phyloP scores from a whole-genome alignment of 1,140 invertebrate species.

The Meloidogyne chitwoodi region DNA sequence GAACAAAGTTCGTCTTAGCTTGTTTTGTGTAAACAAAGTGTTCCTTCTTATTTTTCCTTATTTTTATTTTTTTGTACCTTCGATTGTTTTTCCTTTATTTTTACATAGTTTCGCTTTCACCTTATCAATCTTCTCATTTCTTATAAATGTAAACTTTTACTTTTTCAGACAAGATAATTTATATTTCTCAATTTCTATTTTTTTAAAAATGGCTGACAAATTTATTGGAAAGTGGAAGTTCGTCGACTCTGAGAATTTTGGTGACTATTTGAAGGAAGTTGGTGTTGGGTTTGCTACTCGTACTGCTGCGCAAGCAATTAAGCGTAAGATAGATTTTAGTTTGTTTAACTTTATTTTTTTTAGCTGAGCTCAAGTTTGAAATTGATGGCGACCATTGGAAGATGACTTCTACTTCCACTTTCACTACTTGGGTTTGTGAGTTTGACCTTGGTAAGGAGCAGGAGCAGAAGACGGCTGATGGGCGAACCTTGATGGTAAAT shows the following conservation, averaged over 20 bases:
- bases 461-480: conserved; percentile 26
- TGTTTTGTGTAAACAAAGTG: too few species aligned
- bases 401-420: conserved; percentile 28
- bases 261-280: conserved; percentile 26
- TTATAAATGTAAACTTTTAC: too few species aligned
- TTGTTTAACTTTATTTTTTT: not conserved
- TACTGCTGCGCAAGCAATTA: conserved; percentile 8
- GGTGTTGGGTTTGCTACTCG: conserved; percentile 28
- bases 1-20: too few species aligned
- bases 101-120: too few species aligned
- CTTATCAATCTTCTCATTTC: too few species aligned
- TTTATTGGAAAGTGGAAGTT: conserved; percentile 31
- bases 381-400: conserved; percentile 31
- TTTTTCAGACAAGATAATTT: too few species aligned
- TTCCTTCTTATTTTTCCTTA: too few species aligned
- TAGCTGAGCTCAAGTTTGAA: conserved; percentile 14
- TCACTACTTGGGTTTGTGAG: conserved; percentile 22
- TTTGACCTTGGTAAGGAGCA: conserved; percentile 31
- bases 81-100: too few species aligned
- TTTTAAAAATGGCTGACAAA: conserved; percentile 8
- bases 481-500: conserved; percentile 20
- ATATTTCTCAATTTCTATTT: too few species aligned
- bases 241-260: conserved; percentile 25
- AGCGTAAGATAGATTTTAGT: not conserved
- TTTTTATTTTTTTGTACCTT: too few species aligned